phyloP scores from a whole-genome alignment of 1,140 invertebrate genomes.

The Eciton burchellii region DNA sequence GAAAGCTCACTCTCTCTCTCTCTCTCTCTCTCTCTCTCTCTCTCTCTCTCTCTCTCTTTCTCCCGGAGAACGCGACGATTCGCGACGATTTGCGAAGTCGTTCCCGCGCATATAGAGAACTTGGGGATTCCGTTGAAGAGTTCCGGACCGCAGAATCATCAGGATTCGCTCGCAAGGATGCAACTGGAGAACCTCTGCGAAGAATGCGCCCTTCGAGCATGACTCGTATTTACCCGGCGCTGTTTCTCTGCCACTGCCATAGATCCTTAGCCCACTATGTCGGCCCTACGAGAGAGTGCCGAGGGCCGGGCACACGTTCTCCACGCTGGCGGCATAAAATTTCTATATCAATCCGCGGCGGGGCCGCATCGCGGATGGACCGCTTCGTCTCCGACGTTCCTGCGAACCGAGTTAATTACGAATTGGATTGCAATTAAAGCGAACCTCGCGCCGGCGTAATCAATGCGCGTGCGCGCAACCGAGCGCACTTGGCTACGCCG shows the following conservation, averaged over 20 bases:
- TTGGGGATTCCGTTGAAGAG: neutral
- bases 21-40: too few species aligned
- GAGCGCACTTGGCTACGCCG: slow-evolving; percentile 51
- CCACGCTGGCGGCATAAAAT: slow-evolving; percentile 31
- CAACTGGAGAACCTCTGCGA: slow-evolving; percentile 76
- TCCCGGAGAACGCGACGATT: neutral
- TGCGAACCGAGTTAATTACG: slow-evolving; percentile 68
- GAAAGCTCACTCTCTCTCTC: too few species aligned
- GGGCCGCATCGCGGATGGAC: slow-evolving; percentile 13
- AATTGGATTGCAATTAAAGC: slow-evolving; percentile 70
- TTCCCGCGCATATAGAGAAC: too few species aligned
- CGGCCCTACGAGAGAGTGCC: slow-evolving; percentile 35
- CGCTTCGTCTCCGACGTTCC: slow-evolving; percentile 50
- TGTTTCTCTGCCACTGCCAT: slow-evolving; percentile 67
- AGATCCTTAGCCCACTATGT: slow-evolving; percentile 66
- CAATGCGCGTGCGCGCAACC: slow-evolving; percentile 51
- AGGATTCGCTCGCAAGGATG: slow-evolving; percentile 7
- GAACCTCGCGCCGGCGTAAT: slow-evolving; percentile 64
- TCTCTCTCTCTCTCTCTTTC: too few species aligned
- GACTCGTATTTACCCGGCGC: slow-evolving; percentile 77
- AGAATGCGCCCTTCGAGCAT: slow-evolving; percentile 78
- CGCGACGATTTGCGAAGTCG: neutral
- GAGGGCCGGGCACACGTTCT: slow-evolving; percentile 47
- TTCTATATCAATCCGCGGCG: slow-evolving; percentile 42
- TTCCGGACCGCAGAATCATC: slow-evolving; percentile 13